phyloP scores from a whole-genome alignment of 2,888 invertebrate species.

The Amblyjoppa fuscipennis region DNA sequence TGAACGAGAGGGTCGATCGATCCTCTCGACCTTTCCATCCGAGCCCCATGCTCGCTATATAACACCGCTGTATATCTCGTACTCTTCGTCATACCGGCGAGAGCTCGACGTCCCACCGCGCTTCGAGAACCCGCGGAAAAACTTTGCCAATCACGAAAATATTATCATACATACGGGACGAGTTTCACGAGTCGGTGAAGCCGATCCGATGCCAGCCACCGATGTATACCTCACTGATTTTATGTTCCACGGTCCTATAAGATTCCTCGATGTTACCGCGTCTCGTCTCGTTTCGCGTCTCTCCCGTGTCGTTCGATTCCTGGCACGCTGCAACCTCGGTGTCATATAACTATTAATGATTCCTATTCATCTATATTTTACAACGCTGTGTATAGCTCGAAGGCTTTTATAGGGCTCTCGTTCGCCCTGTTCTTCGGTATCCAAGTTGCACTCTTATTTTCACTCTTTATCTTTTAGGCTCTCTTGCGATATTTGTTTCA shows the following conservation, averaged over 20 bases:
- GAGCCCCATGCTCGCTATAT: constrained; percentile 11
- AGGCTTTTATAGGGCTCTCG: background rate
- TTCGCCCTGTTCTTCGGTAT: background rate
- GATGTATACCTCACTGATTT: constrained; percentile 51
- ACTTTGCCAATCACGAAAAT: constrained; percentile 67
- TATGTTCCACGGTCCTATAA: constrained; percentile 33
- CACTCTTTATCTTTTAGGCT: background rate
- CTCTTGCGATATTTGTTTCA: too few relatives aligned
- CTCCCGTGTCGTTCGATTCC: constrained; percentile 42
- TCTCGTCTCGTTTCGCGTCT: constrained; percentile 38
- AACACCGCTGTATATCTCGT: constrained; percentile 15
- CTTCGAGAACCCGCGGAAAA: constrained; percentile 38
- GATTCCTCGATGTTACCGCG: constrained; percentile 29
- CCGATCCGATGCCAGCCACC: constrained; percentile 50
- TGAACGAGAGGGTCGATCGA: constrained; percentile 67
- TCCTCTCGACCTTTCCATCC: constrained; percentile 64
- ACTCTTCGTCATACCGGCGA: constrained; percentile 43
- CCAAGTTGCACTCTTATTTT: background rate
- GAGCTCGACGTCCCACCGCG: constrained; percentile 30
- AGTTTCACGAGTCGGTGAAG: constrained; percentile 66
- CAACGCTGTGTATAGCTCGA: background rate
- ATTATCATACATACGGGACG: constrained; percentile 66
- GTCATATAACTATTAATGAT: constrained; percentile 53
- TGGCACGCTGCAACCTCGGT: constrained; percentile 36
- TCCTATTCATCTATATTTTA: constrained; percentile 37